Evolutionary conservation across 2,113 vertebrate species (phyloP).

Genomic region (Dipodomys merriami): DNA sequence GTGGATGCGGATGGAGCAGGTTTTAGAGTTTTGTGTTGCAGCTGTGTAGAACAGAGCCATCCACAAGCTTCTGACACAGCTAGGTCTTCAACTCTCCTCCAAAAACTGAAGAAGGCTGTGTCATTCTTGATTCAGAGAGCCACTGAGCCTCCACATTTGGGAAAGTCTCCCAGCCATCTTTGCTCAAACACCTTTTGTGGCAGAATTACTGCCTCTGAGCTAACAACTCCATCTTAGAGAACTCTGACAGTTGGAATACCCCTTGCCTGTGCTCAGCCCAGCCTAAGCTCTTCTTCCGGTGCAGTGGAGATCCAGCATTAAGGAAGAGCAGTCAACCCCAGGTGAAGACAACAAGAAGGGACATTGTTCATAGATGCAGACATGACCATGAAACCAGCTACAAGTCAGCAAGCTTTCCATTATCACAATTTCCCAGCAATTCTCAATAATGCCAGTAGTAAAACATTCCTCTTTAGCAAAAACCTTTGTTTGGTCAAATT

Average conservation of each 20-base stretch:
- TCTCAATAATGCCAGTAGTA: neutral
- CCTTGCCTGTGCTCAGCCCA: neutral
- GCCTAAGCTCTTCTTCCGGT: neutral
- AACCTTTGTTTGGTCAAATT: constrained; percentile 16
- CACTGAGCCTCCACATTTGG: constrained; percentile 18
- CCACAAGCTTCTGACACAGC: neutral
- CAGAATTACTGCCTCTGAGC: constrained; percentile 3
- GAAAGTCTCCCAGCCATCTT: constrained; percentile 65
- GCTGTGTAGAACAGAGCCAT: neutral
- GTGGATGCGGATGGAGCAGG: fast-evolving
- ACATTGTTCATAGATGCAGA: neutral
- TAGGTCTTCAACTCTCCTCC: neutral
- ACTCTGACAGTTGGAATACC: neutral
- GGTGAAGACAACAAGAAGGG: neutral
- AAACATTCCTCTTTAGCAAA: constrained; percentile 10
- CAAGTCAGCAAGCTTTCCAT: neutral
- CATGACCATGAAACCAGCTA: neutral
- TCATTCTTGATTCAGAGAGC: constrained; percentile 65
- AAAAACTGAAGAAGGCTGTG: neutral
- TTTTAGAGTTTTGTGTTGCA: neutral
- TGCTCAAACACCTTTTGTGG: constrained; percentile 41
- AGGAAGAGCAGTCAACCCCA: neutral
- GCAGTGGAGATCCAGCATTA: fast-evolving
- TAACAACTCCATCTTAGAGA: constrained; percentile 11
- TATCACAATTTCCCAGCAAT: neutral